Evolutionary conservation across 2,113 vertebrate genomes (phyloP).

Genomic region (Zootoca vivipara): DNA sequence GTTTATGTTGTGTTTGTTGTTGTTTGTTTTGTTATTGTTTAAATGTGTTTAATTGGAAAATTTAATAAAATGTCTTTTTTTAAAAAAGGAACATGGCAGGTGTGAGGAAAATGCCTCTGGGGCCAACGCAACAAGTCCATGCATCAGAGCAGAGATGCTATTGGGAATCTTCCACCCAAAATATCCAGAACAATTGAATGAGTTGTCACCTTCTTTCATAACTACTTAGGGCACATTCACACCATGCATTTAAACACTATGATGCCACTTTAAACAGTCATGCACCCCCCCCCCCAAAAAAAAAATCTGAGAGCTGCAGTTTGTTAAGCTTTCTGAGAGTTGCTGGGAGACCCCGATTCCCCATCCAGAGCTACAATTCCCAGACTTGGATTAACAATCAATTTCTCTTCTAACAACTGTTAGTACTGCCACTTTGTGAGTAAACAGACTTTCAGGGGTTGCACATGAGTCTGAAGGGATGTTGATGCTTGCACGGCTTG

Average conservation of each 20-base stretch:
- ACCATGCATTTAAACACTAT: too few species aligned
- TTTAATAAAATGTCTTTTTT: too few species aligned
- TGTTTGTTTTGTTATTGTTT: too few species aligned
- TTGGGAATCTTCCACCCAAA: background rate
- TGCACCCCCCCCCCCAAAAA: background rate
- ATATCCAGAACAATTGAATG: background rate
- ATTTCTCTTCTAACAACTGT: too few species aligned
- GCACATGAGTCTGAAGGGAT: background rate
- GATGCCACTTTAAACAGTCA: too few species aligned
- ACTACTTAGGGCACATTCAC: background rate
- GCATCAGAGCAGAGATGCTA: background rate
- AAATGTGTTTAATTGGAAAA: too few species aligned
- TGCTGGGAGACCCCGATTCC: too few species aligned
- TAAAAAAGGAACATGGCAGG: background rate
- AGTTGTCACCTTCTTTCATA: background rate
- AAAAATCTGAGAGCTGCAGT: background rate
- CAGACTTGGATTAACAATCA: too few species aligned
- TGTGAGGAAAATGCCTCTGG: background rate
- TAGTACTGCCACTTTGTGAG: background rate
- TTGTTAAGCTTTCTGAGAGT: too few species aligned
- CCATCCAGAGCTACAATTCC: too few species aligned
- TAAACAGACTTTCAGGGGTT: slow-evolving; percentile 1
- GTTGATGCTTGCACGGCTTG: background rate
- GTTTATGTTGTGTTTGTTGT: too few species aligned
- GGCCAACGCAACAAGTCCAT: too few species aligned